Conservation (phyloP, 2,113 vertebrate genomes). For the Holacanthus passer region DNA sequence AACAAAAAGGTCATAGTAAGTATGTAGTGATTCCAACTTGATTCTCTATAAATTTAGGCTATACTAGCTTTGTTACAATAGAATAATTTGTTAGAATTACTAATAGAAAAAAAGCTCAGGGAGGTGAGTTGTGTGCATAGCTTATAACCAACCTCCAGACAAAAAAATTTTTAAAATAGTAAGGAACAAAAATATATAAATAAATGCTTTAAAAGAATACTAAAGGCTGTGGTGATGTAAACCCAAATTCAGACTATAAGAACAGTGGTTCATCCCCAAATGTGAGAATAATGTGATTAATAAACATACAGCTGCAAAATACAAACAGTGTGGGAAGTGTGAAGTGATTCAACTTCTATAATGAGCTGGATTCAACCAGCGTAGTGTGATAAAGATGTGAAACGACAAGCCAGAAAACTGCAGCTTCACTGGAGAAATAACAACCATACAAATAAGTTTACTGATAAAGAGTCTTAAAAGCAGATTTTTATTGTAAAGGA, state of each 20-base stretch:
- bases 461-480: conserved; percentile 6
- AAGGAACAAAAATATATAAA: conserved; percentile 55
- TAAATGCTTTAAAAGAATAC: conserved; percentile 49
- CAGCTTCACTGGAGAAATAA: not conserved
- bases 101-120: conserved; percentile 45
- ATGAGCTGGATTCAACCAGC: conserved; percentile 12
- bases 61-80: conserved; percentile 64
- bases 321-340: conserved; percentile 4
- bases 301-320: conserved; percentile 26
- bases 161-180: conserved; percentile 10
- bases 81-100: conserved; percentile 64
- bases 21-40: conserved; percentile 24
- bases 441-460: not conserved
- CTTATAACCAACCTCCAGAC: conserved; percentile 71
- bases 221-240: conserved; percentile 49
- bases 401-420: not conserved
- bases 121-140: conserved; percentile 75
- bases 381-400: conserved; percentile 8
- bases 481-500: not conserved
- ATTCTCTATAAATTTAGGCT: conserved; percentile 47
- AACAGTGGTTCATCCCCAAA: conserved; percentile 76
- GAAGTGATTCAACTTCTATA: conserved; percentile 7
- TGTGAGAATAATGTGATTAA: conserved; percentile 51
- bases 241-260: conserved; percentile 37
- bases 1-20: not conserved